Evolutionary conservation across 2,113 vertebrate species (phyloP), one percentile per base, ranked within the genome.

Genomic region (Orycteropus afer): DNA sequence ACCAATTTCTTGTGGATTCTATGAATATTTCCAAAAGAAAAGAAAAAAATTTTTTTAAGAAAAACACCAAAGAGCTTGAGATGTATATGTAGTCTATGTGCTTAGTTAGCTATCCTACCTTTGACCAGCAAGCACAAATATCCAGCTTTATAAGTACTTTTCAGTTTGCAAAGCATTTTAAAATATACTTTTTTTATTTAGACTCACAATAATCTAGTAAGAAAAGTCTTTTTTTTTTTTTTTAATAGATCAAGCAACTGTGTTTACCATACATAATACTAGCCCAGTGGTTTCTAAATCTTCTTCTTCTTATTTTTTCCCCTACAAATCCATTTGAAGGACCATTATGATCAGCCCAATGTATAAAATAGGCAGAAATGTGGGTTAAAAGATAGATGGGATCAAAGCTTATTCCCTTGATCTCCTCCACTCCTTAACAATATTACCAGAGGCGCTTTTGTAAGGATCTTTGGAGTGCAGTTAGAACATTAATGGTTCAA

Each of bases 401-500:
- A 3, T 40, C 20, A 79, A 90, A 32, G 79, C 29, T 6, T 71
- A 12, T 80, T 77, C 11, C 71, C 8, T 83, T 74, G 42, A 1
- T 86, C 34, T 91, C 51, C 25, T 22, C 5, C 3, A 45, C 13
- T 82, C 23, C 61, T 79, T 82, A 63, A 55, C 69, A 69, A 49
- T 8, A 74, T 47, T n/a, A 51, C 63, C 13, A n/a, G 29, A 85
- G 63, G 8, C 2, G n/a, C 13, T 93, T 76, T 61, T 83, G 22
- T 63, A 59, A 32, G 12, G 34, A 81, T 59, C 42, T 14, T n/a
- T 77, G 76, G 17, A 95, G 7, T 57, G 86, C 27, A 82, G 76
- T 86, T 93, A 94, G 74, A 94, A 77, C 94, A 55, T 51, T 7
- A 23, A 63, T 71, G 37, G 11, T 47, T n/a, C 90, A 94, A 63